These are phyloP conservation scores for Tretioscincus oriximinensis DNA, from an alignment of 2,113 vertebrate genomes.

Conservation along the genomic window DNA sequence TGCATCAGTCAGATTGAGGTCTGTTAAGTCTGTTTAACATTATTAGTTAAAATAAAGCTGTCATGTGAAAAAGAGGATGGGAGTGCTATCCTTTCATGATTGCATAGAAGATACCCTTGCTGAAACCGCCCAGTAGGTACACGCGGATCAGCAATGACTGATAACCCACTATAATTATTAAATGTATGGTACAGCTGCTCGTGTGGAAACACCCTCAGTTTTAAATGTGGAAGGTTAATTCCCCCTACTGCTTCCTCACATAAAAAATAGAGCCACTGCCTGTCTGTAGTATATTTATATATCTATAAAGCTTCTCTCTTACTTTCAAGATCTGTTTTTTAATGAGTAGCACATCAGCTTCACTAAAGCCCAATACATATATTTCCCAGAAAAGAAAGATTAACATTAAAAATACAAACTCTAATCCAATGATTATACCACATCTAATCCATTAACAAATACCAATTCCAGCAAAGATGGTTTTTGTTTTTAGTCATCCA, in stretches of 20 bases:
- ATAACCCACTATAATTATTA: too few species aligned
- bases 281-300: background rate
- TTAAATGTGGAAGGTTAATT: too few species aligned
- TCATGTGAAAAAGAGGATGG: background rate
- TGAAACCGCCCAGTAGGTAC: too few species aligned
- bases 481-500: conserved; percentile 31
- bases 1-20: too few species aligned
- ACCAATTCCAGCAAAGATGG: conserved; percentile 27
- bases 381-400: background rate
- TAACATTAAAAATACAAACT: conserved; percentile 15
- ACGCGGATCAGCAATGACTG: too few species aligned
- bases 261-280: background rate
- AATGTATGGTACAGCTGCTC: too few species aligned
- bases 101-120: too few species aligned
- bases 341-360: background rate
- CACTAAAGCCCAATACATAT: background rate
- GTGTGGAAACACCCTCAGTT: too few species aligned
- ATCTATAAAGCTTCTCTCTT: background rate
- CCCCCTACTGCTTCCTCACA: background rate
- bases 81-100: background rate
- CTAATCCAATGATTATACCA: conserved; percentile 4
- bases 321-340: background rate
- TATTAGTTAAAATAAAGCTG: too few species aligned
- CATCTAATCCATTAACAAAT: conserved; percentile 17
- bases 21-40: too few species aligned